These are phyloP conservation scores for Porites lutea DNA, from an alignment of 64 coral and sea anemone species.

Conservation along the genomic window DNA sequence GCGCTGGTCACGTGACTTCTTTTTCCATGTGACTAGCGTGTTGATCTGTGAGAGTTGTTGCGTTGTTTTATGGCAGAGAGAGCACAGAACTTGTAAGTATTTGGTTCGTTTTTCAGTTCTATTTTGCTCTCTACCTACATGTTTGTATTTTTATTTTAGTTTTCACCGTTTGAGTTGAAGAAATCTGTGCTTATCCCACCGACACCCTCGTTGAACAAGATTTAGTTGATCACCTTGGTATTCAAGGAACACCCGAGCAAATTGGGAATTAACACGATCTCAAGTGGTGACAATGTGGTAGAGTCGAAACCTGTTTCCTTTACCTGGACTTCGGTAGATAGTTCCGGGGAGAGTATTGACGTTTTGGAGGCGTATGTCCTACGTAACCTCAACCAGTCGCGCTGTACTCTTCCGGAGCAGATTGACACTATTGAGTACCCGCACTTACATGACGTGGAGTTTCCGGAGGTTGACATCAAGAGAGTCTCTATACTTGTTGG, in stretches of 20 bases:
- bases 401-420: slow-evolving; percentile 18
- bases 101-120: too few relatives aligned
- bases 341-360: slow-evolving; percentile 25
- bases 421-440: background rate
- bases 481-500: slow-evolving; percentile 69
- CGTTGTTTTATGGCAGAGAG: too few relatives aligned
- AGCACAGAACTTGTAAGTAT: too few relatives aligned
- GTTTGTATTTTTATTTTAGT: too few relatives aligned
- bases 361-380: slow-evolving; percentile 49
- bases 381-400: background rate
- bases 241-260: slow-evolving; percentile 44
- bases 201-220: slow-evolving; percentile 55
- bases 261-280: background rate
- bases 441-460: background rate
- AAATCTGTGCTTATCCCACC: too few relatives aligned
- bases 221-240: background rate
- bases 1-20: too few relatives aligned
- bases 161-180: too few relatives aligned
- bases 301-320: slow-evolving; percentile 53
- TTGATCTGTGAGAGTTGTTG: too few relatives aligned
- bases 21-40: too few relatives aligned
- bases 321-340: slow-evolving; percentile 36
- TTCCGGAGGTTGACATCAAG: slow-evolving; percentile 59
- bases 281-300: slow-evolving; percentile 19
- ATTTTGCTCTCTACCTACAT: too few relatives aligned